A percentile compares a stretch with the other conserved stretches of the same genome.
phyloP scores from a whole-genome alignment of 2,113 vertebrate species.

The Camelus dromedarius region DNA sequence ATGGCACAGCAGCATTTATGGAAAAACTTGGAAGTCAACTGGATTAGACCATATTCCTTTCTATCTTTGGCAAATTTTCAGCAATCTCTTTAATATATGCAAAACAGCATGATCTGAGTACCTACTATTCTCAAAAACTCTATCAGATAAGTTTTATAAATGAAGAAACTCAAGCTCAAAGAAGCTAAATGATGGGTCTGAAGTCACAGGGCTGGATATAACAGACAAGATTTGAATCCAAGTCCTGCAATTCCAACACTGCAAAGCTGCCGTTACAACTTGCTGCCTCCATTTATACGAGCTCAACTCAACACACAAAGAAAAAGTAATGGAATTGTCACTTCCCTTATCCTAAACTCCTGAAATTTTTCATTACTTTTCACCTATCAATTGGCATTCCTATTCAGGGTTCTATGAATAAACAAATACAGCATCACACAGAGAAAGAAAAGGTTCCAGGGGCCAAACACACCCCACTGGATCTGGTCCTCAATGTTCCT shows the following conservation, averaged over 20 bases:
- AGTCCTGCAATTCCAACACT: neutral
- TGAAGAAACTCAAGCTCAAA: neutral
- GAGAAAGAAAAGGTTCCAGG: neutral
- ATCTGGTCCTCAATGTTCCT: neutral
- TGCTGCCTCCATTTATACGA: accelerated
- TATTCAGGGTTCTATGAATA: neutral
- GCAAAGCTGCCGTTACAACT: neutral
- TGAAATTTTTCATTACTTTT: neutral
- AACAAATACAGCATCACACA: neutral
- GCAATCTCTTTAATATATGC: neutral
- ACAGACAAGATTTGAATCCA: neutral
- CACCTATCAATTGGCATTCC: neutral
- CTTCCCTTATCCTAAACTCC: neutral
- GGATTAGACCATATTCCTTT: neutral
- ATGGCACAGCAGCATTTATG: neutral
- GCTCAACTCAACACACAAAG: neutral
- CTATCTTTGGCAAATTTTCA: neutral
- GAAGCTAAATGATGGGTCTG: too few relatives aligned
- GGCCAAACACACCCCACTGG: neutral
- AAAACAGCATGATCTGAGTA: neutral
- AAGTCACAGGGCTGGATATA: neutral
- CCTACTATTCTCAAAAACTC: neutral
- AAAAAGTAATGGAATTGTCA: neutral
- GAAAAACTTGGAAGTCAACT: neutral
- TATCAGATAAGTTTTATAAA: neutral